Percentiles rank a stretch among this genome's conserved stretches.
Conservation (phyloP, 1,140 invertebrate genomes). For the Heliconius himera region DNA sequence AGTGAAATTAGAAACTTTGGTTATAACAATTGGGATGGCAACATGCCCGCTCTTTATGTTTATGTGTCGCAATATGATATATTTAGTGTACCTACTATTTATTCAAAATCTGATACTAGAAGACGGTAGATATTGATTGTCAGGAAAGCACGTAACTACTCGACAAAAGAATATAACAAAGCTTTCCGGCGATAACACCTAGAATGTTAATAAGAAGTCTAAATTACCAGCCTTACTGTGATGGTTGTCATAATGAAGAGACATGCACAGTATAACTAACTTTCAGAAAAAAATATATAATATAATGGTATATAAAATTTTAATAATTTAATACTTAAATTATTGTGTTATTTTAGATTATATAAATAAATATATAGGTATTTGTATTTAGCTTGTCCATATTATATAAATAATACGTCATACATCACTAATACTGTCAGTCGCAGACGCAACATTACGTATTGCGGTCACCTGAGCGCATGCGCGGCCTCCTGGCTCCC, state of each 20-base stretch:
- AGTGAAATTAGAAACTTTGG: no score
- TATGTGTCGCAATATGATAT: no score
- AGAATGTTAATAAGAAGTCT: background rate
- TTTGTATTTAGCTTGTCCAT: background rate
- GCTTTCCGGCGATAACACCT: background rate
- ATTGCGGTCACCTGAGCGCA: conserved; percentile 56
- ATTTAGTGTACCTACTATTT: no score
- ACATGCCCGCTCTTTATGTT: no score
- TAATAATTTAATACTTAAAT: background rate
- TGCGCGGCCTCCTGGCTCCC: conserved; percentile 59
- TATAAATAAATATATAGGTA: background rate
- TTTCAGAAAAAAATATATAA: no score
- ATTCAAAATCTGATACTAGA: background rate
- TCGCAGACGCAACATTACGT: conserved; percentile 62
- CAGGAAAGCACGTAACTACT: background rate
- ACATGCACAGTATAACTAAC: background rate
- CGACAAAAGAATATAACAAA: background rate
- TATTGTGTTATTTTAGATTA: background rate
- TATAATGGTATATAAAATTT: no score
- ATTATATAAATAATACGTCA: background rate
- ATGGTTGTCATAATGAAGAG: background rate
- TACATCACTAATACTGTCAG: conserved; percentile 13
- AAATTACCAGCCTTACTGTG: background rate
- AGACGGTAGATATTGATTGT: background rate
- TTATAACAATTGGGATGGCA: no score